These are phyloP conservation scores for Eristalis arbustorum DNA, from an alignment of 2,888 invertebrate genomes.

Conservation along the genomic window DNA sequence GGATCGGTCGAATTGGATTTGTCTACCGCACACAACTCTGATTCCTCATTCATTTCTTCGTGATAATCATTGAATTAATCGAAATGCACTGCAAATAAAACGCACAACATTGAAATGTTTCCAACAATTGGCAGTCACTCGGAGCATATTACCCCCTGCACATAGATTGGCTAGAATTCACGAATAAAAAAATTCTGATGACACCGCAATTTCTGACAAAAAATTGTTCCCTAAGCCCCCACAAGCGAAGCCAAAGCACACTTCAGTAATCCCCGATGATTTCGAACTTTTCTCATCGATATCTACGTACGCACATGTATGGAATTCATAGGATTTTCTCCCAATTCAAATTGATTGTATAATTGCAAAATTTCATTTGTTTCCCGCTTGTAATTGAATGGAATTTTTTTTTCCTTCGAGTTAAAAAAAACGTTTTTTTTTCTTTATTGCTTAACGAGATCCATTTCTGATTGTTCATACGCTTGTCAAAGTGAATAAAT, in stretches of 20 bases:
- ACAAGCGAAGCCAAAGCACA: conserved; percentile 34
- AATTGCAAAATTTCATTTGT: not conserved
- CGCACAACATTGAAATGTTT: conserved; percentile 34
- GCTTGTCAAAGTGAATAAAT: conserved; percentile 64
- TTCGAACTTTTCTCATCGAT: conserved; percentile 25
- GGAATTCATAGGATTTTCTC: not conserved
- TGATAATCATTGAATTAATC: conserved; percentile 56
- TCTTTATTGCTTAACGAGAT: conserved; percentile 45
- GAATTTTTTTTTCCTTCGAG: conserved; percentile 1
- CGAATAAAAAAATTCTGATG: conserved; percentile 48
- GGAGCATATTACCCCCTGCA: conserved; percentile 44
- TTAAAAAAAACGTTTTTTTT: conserved; percentile 7
- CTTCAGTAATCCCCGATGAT: conserved; percentile 24
- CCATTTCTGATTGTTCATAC: conserved; percentile 47
- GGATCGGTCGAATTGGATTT: conserved; percentile 38
- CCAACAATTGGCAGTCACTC: conserved; percentile 8
- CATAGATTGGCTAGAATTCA: conserved; percentile 19
- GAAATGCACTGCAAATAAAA: conserved; percentile 54
- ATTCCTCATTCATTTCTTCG: conserved; percentile 64
- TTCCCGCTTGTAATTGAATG: conserved; percentile 1
- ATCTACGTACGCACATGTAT: not conserved
- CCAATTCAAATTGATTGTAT: not conserved
- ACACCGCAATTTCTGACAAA: conserved; percentile 57
- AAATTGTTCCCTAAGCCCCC: conserved; percentile 5
- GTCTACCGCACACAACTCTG: conserved; percentile 43